These are phyloP conservation scores for Drosophila burlai DNA, from an alignment of 1,140 invertebrate genomes.

Conservation along the genomic window DNA sequence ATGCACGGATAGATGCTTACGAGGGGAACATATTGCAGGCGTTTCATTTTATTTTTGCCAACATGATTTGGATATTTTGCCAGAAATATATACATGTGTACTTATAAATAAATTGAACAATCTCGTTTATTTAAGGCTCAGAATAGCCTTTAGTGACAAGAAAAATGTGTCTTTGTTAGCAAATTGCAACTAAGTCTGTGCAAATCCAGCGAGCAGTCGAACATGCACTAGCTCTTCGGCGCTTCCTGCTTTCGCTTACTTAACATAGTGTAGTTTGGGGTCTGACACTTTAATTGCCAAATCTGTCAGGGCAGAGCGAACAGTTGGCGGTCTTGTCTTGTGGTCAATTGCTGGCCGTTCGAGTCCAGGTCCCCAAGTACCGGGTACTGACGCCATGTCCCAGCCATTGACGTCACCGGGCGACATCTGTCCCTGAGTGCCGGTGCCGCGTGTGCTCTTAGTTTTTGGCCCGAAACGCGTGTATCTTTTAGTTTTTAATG, in stretches of 20 bases:
- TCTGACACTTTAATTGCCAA: conserved; percentile 73
- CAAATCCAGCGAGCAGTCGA: background rate
- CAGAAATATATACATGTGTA: conserved; percentile 2
- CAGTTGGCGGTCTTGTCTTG: conserved; percentile 61
- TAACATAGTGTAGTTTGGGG: background rate
- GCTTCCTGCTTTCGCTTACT: conserved; percentile 23
- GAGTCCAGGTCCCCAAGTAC: conserved; percentile 16
- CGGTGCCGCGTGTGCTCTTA: conserved; percentile 12
- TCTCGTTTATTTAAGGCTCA: conserved; percentile 43
- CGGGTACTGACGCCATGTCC: conserved; percentile 38
- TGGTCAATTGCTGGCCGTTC: conserved; percentile 41
- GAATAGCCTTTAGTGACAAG: conserved; percentile 39
- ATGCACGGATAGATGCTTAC: conserved; percentile 59
- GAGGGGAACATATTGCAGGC: conserved; percentile 17
- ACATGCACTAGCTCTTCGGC: conserved; percentile 8
- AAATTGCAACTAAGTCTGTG: background rate
- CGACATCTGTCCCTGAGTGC: conserved; percentile 30
- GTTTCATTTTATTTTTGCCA: conserved; percentile 16
- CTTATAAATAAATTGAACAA: background rate
- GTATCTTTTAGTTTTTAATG: conserved; percentile 53
- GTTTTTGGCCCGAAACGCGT: conserved; percentile 20
- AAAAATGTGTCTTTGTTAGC: conserved; percentile 20
- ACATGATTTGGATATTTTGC: background rate
- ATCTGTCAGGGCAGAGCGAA: conserved; percentile 55
- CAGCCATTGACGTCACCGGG: conserved; percentile 57